Base-by-base conservation (phyloP, 1,140 invertebrate species). In the Myzus persicae region DNA sequence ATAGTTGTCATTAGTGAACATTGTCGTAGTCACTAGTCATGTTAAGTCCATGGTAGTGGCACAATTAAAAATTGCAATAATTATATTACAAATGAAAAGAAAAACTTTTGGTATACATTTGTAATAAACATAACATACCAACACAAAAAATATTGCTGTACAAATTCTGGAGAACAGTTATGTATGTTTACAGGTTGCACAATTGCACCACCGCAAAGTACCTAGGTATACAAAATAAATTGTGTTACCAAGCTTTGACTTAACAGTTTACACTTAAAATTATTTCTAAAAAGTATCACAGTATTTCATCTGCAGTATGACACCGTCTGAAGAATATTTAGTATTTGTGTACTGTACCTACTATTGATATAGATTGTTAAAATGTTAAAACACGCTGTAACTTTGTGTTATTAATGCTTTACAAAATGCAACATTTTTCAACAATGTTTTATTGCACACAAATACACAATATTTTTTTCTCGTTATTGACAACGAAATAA, bases 371-470 rank as follows among this genome's bases (percentile, higher is more conserved):
- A 76, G 31, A 14, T 20, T 76, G 14, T 76, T 76, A 18, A 76
- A 76, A n/a, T 36, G 24, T 76, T 76, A 14, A 26, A 42, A 42
- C 44, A 87, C 85, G 26, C 36, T 9, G 48, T 54, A 90, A 8
- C 7, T 90, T n/a, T n/a, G 18, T 90, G 51, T 90, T 44, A 42
- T 67, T 90, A 42, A 59, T n/a, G 89, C 89, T 90, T 90, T 42
- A 42, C 31, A 90, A 67, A 90, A 67, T 42, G 40, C 48, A 67
- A 67, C 26, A 90, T 26, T 67, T 90, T 90, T 90, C 38, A 38
- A 24, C 24, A 40, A 54, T 89, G 44, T 54, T 24, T 36, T 54
- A 54, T 8, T 51, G n/a, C 85, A 46, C n/a, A n/a, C n/a, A 44
- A 44, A 44, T 1, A 9, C 31, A 46, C 26, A 36, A n/a, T 46